Evolutionary conservation across 2,113 vertebrate genomes (phyloP).

Genomic region (Leucoraja erinaceus): DNA sequence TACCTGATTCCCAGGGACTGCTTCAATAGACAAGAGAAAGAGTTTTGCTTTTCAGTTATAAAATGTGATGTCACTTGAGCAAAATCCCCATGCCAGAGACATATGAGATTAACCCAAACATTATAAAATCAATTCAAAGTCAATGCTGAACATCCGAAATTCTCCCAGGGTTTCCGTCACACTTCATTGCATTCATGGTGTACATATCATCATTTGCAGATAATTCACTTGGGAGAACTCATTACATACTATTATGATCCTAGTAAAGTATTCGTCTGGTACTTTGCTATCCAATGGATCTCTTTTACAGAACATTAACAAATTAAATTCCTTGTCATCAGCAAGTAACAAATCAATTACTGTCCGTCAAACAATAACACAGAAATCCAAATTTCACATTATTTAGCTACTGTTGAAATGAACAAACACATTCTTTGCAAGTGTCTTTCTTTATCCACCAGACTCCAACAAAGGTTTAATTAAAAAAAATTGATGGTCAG

Average conservation of each 20-base stretch:
- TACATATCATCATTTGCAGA: slow-evolving; percentile 59
- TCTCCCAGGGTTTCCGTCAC: slow-evolving; percentile 57
- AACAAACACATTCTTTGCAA: neutral
- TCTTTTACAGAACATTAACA: slow-evolving; percentile 55
- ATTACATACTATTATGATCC: slow-evolving; percentile 53
- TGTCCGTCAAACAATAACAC: slow-evolving; percentile 62
- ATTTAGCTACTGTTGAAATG: neutral
- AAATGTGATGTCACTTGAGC: neutral
- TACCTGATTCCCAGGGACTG: too few relatives aligned
- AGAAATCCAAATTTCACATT: slow-evolving; percentile 52
- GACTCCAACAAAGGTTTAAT: neutral
- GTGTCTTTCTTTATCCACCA: neutral
- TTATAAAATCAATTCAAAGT: neutral
- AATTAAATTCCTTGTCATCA: slow-evolving; percentile 64
- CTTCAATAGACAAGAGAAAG: too few relatives aligned
- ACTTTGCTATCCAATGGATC: slow-evolving; percentile 56
- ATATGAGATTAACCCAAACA: neutral
- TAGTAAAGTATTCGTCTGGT: slow-evolving; percentile 59
- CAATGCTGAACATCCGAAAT: slow-evolving; percentile 41
- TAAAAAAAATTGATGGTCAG: neutral
- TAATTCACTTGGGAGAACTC: slow-evolving; percentile 57
- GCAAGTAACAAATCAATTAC: slow-evolving; percentile 62
- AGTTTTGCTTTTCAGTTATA: neutral
- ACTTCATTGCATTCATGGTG: slow-evolving; percentile 59
- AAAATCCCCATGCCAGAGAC: neutral